Percentiles rank a stretch among this genome's conserved stretches.
phyloP scores from a whole-genome alignment of 2,888 invertebrate genomes.

The Hemicrepidius hirtus region DNA sequence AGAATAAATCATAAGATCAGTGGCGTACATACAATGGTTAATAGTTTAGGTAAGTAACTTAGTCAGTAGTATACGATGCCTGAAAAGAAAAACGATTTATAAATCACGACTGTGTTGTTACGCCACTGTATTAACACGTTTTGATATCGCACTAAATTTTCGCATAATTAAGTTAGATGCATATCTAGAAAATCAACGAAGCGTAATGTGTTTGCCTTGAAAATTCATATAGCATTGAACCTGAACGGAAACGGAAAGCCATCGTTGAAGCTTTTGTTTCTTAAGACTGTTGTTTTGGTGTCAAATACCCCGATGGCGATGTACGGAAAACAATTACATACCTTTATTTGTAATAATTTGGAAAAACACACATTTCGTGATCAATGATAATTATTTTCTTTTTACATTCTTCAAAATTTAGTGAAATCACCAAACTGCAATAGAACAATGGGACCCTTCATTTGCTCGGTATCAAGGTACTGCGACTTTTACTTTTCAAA shows the following conservation, averaged over 20 bases:
- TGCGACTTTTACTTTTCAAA: too few species aligned
- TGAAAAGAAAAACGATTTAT: neutral
- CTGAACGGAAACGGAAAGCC: constrained; percentile 46
- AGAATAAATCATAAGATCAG: neutral
- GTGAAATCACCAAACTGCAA: too few species aligned
- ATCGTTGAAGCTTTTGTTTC: constrained; percentile 37
- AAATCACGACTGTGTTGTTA: neutral
- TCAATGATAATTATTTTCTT: too few species aligned
- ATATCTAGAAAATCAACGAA: constrained; percentile 42
- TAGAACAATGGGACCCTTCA: too few species aligned
- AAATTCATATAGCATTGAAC: constrained; percentile 47
- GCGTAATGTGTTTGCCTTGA: constrained; percentile 45
- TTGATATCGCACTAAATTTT: constrained; percentile 8
- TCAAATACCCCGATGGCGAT: constrained; percentile 32
- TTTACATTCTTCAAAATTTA: too few species aligned
- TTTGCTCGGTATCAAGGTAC: too few species aligned
- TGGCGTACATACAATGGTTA: neutral
- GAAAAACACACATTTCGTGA: too few species aligned
- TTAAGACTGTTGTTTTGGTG: constrained; percentile 10
- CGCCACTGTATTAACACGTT: neutral
- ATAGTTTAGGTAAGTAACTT: too few species aligned
- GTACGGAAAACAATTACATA: neutral
- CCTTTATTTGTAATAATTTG: too few species aligned
- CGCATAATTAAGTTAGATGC: constrained; percentile 44
- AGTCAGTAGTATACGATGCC: neutral